A percentile compares a stretch with the other conserved stretches of the same genome.
Evolutionary conservation across 2,888 invertebrate species (phyloP).

Genomic region (Dicycla oo): DNA sequence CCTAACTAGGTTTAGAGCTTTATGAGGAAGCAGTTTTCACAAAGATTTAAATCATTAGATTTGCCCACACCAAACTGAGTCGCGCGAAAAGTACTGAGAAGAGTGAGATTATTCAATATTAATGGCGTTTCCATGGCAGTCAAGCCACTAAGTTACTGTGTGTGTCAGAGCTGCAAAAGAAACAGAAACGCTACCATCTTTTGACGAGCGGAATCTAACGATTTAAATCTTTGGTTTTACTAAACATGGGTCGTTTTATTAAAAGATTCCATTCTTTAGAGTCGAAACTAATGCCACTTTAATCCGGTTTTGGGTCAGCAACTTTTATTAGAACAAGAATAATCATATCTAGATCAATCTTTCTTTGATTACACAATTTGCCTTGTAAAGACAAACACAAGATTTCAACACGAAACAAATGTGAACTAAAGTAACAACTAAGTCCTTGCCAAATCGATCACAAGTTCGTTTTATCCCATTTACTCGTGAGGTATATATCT

Average conservation of each 20-base stretch:
- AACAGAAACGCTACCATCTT: not conserved
- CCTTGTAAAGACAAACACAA: conserved; percentile 25
- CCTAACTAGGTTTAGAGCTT: not conserved
- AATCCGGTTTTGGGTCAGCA: not conserved
- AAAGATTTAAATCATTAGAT: not conserved
- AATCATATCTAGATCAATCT: conserved; percentile 3
- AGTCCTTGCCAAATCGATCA: conserved; percentile 31
- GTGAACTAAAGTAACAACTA: conserved; percentile 39
- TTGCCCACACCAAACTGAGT: not conserved
- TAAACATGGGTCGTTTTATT: not conserved
- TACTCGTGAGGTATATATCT: too few species aligned
- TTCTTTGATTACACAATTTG: conserved; percentile 9
- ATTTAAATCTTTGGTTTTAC: not conserved
- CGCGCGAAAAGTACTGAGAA: not conserved
- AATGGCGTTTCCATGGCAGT: too few species aligned
- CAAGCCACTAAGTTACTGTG: not conserved
- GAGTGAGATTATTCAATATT: too few species aligned
- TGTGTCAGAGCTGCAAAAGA: not conserved
- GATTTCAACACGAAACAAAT: conserved; percentile 24
- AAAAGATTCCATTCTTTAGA: not conserved
- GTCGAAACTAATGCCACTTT: not conserved
- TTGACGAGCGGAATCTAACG: not conserved
- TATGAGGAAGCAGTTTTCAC: not conserved
- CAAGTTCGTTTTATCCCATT: conserved; percentile 9
- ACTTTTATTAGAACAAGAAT: not conserved